Percentiles rank a stretch among this genome's conserved stretches.
phyloP scores from a whole-genome alignment of 2,888 invertebrate genomes.

The Rapana venosa region DNA sequence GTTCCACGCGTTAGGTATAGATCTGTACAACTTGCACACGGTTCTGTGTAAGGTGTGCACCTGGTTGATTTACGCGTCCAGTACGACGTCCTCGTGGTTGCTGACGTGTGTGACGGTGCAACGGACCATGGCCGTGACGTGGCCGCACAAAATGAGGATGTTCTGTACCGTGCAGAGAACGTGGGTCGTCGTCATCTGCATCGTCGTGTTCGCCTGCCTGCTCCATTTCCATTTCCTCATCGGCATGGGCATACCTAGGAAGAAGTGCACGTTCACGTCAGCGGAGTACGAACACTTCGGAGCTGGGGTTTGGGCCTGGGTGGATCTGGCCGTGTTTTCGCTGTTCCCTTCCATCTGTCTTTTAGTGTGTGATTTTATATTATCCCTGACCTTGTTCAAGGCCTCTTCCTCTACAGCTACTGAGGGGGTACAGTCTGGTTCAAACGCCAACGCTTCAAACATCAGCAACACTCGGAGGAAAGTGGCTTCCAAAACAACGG shows the following conservation, averaged over 20 bases:
- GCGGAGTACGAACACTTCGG: not conserved
- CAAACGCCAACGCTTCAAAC: not conserved
- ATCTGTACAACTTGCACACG: not conserved
- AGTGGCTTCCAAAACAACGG: not conserved
- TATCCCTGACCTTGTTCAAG: slow-evolving; percentile 2
- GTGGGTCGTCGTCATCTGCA: not conserved
- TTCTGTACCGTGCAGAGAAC: not conserved
- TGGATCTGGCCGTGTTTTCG: not conserved
- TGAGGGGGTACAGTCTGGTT: not conserved
- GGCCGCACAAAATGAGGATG: not conserved
- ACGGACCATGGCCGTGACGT: not conserved
- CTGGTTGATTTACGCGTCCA: not conserved
- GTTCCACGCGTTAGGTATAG: not conserved
- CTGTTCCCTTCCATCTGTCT: not conserved
- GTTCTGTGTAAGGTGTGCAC: not conserved
- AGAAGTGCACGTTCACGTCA: not conserved
- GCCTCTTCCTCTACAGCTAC: not conserved
- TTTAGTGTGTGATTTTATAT: not conserved
- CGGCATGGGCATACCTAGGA: not conserved
- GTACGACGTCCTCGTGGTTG: not conserved
- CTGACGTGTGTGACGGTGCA: slow-evolving; percentile 11
- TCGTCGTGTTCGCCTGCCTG: not conserved
- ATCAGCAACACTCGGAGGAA: not conserved
- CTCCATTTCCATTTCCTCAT: not conserved
- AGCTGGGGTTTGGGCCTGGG: not conserved